These are phyloP conservation scores for Dicrurus megarhynchus DNA, from an alignment of 2,113 vertebrate genomes.

Conservation along the genomic window DNA sequence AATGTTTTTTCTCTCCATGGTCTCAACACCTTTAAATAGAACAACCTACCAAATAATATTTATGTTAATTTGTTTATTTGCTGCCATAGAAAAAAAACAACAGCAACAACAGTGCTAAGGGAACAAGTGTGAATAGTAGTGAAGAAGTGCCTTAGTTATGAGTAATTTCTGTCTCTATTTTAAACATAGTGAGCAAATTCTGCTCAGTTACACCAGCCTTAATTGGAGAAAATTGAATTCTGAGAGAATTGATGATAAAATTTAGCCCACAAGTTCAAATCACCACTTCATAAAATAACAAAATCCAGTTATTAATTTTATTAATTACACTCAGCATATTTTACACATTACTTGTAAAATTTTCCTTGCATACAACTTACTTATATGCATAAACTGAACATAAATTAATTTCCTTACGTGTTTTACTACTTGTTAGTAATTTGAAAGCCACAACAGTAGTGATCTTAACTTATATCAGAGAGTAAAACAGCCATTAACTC, in stretches of 20 bases:
- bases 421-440: conserved; percentile 34
- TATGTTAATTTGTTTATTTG: conserved; percentile 49
- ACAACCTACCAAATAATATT: background rate
- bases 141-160: background rate
- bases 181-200: conserved; percentile 42
- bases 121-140: background rate
- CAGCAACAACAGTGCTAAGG: background rate
- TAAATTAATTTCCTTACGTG: conserved; percentile 9
- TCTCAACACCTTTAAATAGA: conserved; percentile 30
- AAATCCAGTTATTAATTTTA: conserved; percentile 35
- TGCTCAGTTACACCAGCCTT: background rate
- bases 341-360: background rate
- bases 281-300: conserved; percentile 9
- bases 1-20: background rate
- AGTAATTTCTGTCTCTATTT: conserved; percentile 59
- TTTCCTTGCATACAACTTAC: background rate
- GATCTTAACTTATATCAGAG: conserved; percentile 18
- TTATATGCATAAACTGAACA: conserved; percentile 34
- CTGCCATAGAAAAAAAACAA: conserved; percentile 31
- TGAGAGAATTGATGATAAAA: background rate
- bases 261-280: background rate
- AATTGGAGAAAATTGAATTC: background rate
- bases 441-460: conserved; percentile 1
- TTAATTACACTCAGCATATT: conserved; percentile 34
- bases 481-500: background rate